Evolutionary conservation across 2,113 vertebrate genomes (phyloP), one percentile per base, ranked within the genome.

Genomic region (Ciconia stormi): DNA sequence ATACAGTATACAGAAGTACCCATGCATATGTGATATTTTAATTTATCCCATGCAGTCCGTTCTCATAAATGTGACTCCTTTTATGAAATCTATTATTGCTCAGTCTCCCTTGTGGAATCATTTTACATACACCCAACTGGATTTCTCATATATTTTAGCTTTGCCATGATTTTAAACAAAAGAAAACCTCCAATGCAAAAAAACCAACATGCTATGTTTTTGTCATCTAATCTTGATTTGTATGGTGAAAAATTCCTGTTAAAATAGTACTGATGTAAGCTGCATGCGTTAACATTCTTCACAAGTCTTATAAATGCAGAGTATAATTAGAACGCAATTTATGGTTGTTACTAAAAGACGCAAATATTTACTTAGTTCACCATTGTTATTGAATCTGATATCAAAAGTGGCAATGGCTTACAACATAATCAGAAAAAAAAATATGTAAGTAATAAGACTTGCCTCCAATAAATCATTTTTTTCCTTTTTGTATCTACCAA

Each of bases 281-380:
- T 63, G 32, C 16, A 38, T 30, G 4, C 8, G 29, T 79, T 92
- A 78, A 19, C 17, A 78, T 65, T 94, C 69, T 84, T 74, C 50
- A 47, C 30, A 59, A 63, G n/a, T 55, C 79, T 56, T 70, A 59
- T 12, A 93, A 86, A 71, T 29, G 7, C 7, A 70, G 46, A 17
- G 15, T 34, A 40, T 74, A 82, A 82, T 91, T 80, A 91, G 23
- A 91, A 66, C 63, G n/a, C 5, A 72, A 55, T 84, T 87, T 79
- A 61, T 50, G 16, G 20, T 87, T 93, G 10, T 26, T 78, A 65
- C 10, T 38, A 49, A 52, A 79, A 65, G 16, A 83, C 29, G n/a
- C 12, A 96, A 94, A 96, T 87, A 67, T 89, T 96, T 94, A 87
- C 47, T 89, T 82, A 47, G 13, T 65, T 90, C 23, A 42, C 13